Evolutionary conservation across 2,888 invertebrate genomes (phyloP), one percentile per base, ranked within the genome.

Genomic region (Caenorhabditis becei): DNA sequence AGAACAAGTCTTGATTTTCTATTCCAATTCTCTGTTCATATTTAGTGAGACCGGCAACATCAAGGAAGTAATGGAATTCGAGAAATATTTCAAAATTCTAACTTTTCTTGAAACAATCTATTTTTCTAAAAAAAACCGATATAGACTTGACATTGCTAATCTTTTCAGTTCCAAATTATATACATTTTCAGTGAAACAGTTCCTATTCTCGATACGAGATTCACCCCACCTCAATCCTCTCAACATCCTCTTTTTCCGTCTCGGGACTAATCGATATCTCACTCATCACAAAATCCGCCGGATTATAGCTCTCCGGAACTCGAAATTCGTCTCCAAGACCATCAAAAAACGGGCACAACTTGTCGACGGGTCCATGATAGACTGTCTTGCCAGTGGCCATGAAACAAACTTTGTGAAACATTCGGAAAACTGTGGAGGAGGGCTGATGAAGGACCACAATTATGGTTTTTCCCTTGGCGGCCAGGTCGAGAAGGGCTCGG

Each of bases 381-480:
- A 85, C 86, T 0, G 85, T 77, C 61, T 84, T 81, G 10, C 89
- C 89, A 49, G 84, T 77, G 1, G 88, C 86, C 88, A 89, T 87
- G 77, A 89, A 88, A 47, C 88, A 88, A 0, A 89, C 67, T 89
- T 92, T 95, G 92, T 97, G 96, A 90, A 97, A 97, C 93, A 96
- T 94, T 26, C 95, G 94, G 91, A 95, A 97, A 18, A 93, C 91
- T 91, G 97, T 96, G 0, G 96, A 96, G 0, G 95, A 95, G 0
- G 97, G 97, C 92, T 97, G 97, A 92, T 97, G 97, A 83, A 97
- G 95, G 1, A 97, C 97, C 88, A 95, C 94, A 26, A 97, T 94
- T 66, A 97, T 94, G 0, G 97, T 97, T 92, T 96, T 96, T 26
- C 96, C 96, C 87, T 94, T 91, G 4, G 87, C 80, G 1, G 93